Percentiles rank a stretch among this genome's conserved stretches.
Conservation (phyloP, 2,888 invertebrate species). For the Caenorhabditis sulstoni region DNA sequence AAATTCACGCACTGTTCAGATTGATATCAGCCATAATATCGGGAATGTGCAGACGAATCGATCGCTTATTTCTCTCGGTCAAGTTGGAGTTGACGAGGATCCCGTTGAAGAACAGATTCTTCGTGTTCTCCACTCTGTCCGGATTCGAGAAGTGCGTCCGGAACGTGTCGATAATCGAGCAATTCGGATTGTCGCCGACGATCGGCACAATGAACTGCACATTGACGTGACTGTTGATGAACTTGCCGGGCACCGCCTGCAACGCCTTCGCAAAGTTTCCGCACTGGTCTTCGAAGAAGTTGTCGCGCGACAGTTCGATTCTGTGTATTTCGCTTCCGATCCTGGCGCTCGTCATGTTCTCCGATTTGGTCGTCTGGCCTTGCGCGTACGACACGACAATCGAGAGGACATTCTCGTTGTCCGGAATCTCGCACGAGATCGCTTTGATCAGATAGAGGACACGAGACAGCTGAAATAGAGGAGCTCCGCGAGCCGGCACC, state of each 20-base stretch:
- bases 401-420: neutral
- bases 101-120: constrained; percentile 27
- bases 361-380: neutral
- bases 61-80: neutral
- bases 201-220: constrained; percentile 16
- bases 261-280: no score
- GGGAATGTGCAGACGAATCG: constrained; percentile 16
- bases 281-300: no score
- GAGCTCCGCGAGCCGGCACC: no score
- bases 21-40: neutral
- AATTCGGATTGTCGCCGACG: neutral
- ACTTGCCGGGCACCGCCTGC: neutral
- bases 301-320: neutral
- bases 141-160: constrained; percentile 10
- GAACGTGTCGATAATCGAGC: constrained; percentile 18
- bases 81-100: constrained; percentile 6
- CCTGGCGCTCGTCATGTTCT: neutral
- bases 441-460: constrained; percentile 14
- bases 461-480: constrained; percentile 13
- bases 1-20: constrained; percentile 2
- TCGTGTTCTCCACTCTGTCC: neutral
- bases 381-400: neutral
- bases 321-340: neutral
- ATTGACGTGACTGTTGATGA: neutral
- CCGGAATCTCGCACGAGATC: constrained; percentile 23